Percentiles rank a stretch among this genome's conserved stretches.
Conservation (phyloP, 2,888 invertebrate genomes). For the Noctua pronuba region DNA sequence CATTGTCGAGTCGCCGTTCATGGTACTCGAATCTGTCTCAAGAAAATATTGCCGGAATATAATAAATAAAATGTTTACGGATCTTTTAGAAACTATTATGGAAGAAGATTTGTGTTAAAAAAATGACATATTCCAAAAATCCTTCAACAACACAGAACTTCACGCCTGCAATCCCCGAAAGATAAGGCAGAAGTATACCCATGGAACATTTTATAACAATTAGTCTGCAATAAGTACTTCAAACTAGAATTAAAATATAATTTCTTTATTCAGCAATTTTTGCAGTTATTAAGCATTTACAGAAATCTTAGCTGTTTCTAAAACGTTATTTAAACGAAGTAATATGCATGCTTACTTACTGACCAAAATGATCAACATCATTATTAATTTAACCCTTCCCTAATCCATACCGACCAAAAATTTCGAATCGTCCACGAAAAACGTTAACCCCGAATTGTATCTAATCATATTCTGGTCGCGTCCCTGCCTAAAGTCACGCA, state of each 20-base stretch:
- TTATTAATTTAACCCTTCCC: constrained; percentile 34
- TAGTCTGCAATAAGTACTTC: too few species aligned
- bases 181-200: too few species aligned
- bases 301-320: too few species aligned
- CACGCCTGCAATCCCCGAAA: too few species aligned
- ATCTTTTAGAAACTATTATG: background rate
- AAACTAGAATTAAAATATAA: too few species aligned
- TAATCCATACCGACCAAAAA: constrained; percentile 17
- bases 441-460: background rate
- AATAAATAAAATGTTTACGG: background rate
- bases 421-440: constrained; percentile 21
- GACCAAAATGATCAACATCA: constrained; percentile 18
- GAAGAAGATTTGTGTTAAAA: background rate
- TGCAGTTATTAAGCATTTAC: too few species aligned
- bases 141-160: too few species aligned
- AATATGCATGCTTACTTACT: background rate
- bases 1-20: constrained; percentile 41
- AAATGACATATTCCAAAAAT: background rate
- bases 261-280: too few species aligned
- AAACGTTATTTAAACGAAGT: background rate
- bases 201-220: too few species aligned
- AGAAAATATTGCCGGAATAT: background rate
- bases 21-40: constrained; percentile 8
- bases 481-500: constrained; percentile 46
- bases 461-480: constrained; percentile 48